Base-by-base conservation (phyloP, 2,888 invertebrate species). In the Drosophila kuntzei region DNA sequence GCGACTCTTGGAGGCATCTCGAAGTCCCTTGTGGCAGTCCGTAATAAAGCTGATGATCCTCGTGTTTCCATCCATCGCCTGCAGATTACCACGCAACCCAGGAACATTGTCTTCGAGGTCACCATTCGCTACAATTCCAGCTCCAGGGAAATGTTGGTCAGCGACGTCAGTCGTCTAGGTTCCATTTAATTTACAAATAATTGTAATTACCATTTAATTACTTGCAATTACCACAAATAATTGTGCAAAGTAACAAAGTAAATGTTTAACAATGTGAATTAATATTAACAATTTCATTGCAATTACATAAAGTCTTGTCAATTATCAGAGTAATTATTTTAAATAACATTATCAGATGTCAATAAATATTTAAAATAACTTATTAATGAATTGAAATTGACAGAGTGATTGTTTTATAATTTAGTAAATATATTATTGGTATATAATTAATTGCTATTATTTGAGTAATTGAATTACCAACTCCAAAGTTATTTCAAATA, bases 91-190 rank as follows among this genome's bases (percentile, higher is more conserved):
- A 49, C 57, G 7, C 3, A 4, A 2, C 67, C 55, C 0, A n/a
- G 12, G 0, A 4, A 9, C 0, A 20, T 32, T 0, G 11, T 37
- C 1, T 72, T 37, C 18, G 75, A 75, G 32, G 41, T 37, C 12
- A 75, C 70, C 11, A 14, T 72, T 4, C 20, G 32, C 4, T 27
- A 37, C 7, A 71, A 67, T 32, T 5, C 25, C 18, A 73, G 20
- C 22, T 37, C 39, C 5, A 7, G 16, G 0, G 20, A 44, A 1
- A 62, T 68, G 20, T 1, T 5, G 0, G 22, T 59, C 2, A 20
- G 8, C 2, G 73, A 27, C 0, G 2, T 66, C 2, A 65, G 44
- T 7, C 18, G 29, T 6, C 12, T 58, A 2, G 25, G 41, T 3
- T 8, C 7, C 0, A n/a, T 12, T 46, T 46, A 27, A 44, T 5